These are phyloP conservation scores for Jaculus jaculus DNA, from an alignment of 2,113 vertebrate genomes.

Conservation along the genomic window DNA sequence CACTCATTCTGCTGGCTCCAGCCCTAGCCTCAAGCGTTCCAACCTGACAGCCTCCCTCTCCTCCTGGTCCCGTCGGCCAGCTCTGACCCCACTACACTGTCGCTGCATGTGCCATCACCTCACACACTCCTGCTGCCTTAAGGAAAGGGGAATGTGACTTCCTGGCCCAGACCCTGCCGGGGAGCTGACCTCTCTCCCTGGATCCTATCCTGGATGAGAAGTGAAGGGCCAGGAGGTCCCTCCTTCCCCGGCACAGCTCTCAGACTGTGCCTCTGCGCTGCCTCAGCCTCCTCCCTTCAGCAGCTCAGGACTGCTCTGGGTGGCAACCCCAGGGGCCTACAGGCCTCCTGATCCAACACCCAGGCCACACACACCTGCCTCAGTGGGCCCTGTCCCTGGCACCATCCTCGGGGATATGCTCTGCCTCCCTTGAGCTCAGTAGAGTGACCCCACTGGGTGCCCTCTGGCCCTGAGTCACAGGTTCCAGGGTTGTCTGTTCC, in stretches of 20 bases:
- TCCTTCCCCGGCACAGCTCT: not conserved
- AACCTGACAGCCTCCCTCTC: too few relatives aligned
- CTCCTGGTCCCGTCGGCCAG: not conserved
- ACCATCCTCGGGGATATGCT: not conserved
- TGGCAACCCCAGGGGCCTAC: not conserved
- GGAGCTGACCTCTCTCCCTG: not conserved
- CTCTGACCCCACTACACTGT: not conserved
- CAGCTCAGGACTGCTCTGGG: not conserved
- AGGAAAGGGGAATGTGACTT: too few relatives aligned
- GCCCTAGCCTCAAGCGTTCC: not conserved
- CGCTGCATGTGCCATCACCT: too few relatives aligned
- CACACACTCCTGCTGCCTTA: not conserved
- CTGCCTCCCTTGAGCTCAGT: not conserved
- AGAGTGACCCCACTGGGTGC: not conserved
- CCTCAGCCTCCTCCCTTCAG: not conserved
- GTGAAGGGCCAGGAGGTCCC: not conserved
- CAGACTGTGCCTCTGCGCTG: not conserved
- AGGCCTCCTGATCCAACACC: not conserved
- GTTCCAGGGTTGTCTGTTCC: not conserved
- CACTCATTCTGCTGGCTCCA: not conserved
- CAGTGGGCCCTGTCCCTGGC: not conserved
- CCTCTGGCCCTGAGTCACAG: not conserved
- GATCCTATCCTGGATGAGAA: not conserved
- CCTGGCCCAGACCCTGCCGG: not conserved
- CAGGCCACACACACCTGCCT: not conserved